Evolutionary conservation across 64 coral and sea anemone species (phyloP), one percentile per base, ranked within the genome.

Genomic region (Montipora foliosa): DNA sequence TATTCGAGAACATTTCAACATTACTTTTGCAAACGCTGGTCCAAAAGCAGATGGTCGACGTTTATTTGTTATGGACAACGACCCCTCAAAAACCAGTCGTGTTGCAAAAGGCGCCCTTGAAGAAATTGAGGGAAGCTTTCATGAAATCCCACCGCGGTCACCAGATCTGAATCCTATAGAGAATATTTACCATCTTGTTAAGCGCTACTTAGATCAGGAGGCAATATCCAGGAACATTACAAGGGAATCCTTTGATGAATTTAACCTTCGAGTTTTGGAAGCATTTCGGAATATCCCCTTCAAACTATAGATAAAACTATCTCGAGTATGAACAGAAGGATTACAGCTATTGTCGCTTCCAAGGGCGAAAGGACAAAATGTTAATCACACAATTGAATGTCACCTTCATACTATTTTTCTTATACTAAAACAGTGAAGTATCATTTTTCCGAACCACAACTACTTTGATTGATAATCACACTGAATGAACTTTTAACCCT

Each of bases 11-110:
- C 68, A 82, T 83, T 83, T 81, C 47, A 91, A 83, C 46, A 2
- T 83, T 7, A 74, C 49, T 46, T 91, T 91, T 91, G 90, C 90
- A 49, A 75, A 83, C 71, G 90, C 90, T 59, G 90, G 90, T 83
- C 78, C 67, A 58, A 91, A 91, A 82, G 44, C 48, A 53, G 52
- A 74, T 73, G 4, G 60, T 15, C 70, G 49, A 72, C 57, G 90
- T 21, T 74, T 91, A 83, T 91, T 91, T 82, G 90, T 91, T 49
- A 91, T 91, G 90, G 90, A 91, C 20, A 91, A 91, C 79, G 77
- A 82, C 47, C 90, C 90, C 37, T 80, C 61, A 51, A 79, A 91
- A 57, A 82, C 48, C 44, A 91, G 90, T 48, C 71, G 7, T n/a
- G 13, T 53, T 17, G 76, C 90, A 52, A 72, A 55, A 19, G 5